phyloP scores from a whole-genome alignment of 2,797 vertebrate species.

The Rhabdomys pumilio region DNA sequence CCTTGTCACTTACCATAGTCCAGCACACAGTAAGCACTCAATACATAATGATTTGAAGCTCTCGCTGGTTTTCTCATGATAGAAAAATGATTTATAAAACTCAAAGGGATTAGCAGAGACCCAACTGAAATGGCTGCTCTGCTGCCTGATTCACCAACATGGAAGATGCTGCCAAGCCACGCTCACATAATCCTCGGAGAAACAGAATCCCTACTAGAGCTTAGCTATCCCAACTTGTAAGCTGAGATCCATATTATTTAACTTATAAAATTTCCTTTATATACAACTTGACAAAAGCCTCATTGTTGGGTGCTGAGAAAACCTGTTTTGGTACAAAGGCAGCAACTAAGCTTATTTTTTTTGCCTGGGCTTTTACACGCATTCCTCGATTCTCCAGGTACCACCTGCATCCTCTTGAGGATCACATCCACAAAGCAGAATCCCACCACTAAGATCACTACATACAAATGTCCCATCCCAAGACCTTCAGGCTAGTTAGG shows the following conservation, averaged over 20 bases:
- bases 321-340: neutral
- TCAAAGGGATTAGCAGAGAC: neutral
- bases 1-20: neutral
- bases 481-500: neutral
- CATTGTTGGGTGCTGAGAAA: conserved; percentile 8
- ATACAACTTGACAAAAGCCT: conserved; percentile 19
- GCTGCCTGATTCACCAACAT: neutral
- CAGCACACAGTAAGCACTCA: neutral
- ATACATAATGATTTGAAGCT: neutral
- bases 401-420: neutral
- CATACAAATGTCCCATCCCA: neutral
- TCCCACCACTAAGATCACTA: conserved; percentile 48
- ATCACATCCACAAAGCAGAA: neutral
- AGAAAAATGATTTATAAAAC: neutral
- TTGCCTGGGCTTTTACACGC: neutral
- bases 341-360: neutral
- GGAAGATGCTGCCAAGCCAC: neutral
- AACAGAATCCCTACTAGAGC: neutral
- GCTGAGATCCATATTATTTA: neutral
- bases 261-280: conserved; percentile 35
- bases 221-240: neutral
- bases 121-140: neutral
- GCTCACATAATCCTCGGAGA: neutral
- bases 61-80: neutral
- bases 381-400: neutral